Percentiles rank a stretch among this genome's conserved stretches.
Evolutionary conservation across 2,888 invertebrate species (phyloP).

Genomic region (Caenorhabditis sp.): DNA sequence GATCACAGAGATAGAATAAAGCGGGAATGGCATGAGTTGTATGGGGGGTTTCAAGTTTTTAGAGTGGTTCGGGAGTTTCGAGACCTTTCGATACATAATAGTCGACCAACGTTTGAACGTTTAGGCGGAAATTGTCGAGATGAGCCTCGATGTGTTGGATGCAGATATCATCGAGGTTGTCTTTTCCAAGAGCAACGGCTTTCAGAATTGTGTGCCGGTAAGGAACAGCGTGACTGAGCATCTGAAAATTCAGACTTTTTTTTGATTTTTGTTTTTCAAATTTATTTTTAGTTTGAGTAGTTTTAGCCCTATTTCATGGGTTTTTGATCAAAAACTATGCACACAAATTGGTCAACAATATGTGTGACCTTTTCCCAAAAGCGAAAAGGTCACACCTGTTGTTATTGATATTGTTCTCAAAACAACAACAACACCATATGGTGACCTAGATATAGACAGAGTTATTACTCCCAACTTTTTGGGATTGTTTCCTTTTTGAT

Average conservation of each 20-base stretch:
- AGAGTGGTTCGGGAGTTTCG: slow-evolving; percentile 48
- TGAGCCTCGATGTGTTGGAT: slow-evolving; percentile 65
- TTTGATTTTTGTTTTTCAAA: not conserved
- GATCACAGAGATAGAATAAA: not conserved
- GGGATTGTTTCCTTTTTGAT: no score
- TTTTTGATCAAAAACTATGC: not conserved
- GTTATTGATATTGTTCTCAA: no score
- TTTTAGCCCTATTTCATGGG: not conserved
- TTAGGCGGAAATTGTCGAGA: slow-evolving; percentile 64
- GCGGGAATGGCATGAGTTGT: not conserved
- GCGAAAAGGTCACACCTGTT: no score
- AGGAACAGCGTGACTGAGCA: slow-evolving; percentile 66
- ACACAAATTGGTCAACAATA: no score
- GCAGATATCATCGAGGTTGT: slow-evolving; percentile 65
- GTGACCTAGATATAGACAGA: no score
- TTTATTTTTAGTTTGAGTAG: not conserved
- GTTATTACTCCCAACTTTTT: no score
- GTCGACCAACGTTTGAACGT: slow-evolving; percentile 62
- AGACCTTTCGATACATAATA: slow-evolving; percentile 61
- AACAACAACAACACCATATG: no score
- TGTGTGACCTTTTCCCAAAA: no score
- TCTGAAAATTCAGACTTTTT: slow-evolving; percentile 36
- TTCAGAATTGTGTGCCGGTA: slow-evolving; percentile 64
- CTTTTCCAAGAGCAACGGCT: slow-evolving; percentile 65
- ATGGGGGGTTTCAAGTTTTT: not conserved